Conservation (phyloP, 2,797 vertebrate species). For the Gorsachius magnificus region DNA sequence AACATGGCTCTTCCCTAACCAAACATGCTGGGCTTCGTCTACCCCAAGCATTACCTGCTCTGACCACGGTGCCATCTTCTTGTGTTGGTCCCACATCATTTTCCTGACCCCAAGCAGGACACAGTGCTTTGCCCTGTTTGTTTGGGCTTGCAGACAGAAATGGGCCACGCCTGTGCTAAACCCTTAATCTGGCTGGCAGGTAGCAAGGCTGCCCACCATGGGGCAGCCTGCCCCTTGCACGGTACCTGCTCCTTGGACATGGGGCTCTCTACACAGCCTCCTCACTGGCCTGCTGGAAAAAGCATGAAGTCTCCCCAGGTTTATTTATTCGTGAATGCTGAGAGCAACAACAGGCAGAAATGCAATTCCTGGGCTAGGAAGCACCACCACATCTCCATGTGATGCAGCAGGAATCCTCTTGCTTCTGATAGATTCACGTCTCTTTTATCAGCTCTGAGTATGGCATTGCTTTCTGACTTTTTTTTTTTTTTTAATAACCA, state of each 20-base stretch:
- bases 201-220: background rate
- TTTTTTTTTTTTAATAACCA: background rate
- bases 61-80: background rate
- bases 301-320: background rate
- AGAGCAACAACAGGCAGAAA: background rate
- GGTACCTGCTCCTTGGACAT: background rate
- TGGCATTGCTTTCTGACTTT: background rate
- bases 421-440: background rate
- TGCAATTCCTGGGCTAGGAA: background rate
- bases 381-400: background rate
- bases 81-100: background rate
- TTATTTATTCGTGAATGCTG: background rate
- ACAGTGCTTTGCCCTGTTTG: background rate
- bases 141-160: background rate
- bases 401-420: background rate
- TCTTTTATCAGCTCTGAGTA: background rate
- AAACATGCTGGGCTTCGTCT: background rate
- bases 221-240: background rate
- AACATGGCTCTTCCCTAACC: background rate
- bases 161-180: too few relatives aligned
- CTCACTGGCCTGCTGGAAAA: background rate
- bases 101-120: background rate
- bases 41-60: rapidly evolving
- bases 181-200: background rate
- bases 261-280: background rate